Base-by-base conservation (phyloP, 2,888 invertebrate species). In the Ochropacha duplaris region DNA sequence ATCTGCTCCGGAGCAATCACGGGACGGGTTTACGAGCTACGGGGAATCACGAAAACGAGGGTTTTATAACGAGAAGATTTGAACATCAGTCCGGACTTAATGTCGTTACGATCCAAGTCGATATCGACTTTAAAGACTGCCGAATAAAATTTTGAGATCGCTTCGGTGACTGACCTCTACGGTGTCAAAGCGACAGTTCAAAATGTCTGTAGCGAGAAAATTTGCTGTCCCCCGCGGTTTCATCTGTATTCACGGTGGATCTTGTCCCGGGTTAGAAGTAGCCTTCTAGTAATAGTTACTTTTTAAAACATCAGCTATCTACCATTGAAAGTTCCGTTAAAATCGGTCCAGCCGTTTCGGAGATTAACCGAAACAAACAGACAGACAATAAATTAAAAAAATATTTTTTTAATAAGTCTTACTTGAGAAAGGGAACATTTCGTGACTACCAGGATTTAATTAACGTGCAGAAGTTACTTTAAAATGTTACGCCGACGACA, bases 51-150 rank as follows among this genome's bases (percentile, higher is more conserved):
- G 57, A 57, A 50, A 50, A 51, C 19, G 39, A 28, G 28, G 49
- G 49, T 51, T 60, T 60, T 60, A 60, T 60, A 60, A 60, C 57
- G 57, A 54, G 55, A 60, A 57, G 57, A 57, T 57, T 60, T 52
- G 57, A 52, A 57, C 60, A 57, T 60, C 60, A 34, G 39, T 55
- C 55, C 49, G 55, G 52, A 44, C 44, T 52, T 52, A 52, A 52
- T 52, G 52, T n/a, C 31, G 31, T 28, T 16, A 52, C 34, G 31
- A 52, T 52, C 22, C 22, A 14, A 31, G 22, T 52, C 52, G 52
- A 31, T 31, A 52, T 31, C 52, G 52, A 52, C 28, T 52, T 52
- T 52, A 52, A 26, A 50, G 19, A 12, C 16, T 52, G 9, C 19
- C 52, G 52, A 31, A 19, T 51, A n/a, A 31, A 51, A 51, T 31